A percentile compares a stretch with the other conserved stretches of the same genome.
phyloP scores from a whole-genome alignment of 2,888 invertebrate genomes.

The Trachelus troglodyta region DNA sequence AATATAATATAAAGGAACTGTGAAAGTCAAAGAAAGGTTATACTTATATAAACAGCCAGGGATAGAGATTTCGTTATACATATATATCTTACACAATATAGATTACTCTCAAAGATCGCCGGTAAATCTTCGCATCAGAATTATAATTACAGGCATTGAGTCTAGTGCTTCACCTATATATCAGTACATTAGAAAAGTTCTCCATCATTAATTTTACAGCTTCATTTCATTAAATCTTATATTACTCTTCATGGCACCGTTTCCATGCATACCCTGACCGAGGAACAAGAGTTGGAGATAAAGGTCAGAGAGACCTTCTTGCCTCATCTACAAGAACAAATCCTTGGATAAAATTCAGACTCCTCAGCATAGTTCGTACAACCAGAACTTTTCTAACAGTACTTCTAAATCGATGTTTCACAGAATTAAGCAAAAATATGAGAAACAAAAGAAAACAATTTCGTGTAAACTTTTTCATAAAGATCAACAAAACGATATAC shows the following conservation, averaged over 20 bases:
- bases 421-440: neutral
- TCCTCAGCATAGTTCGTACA: neutral
- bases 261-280: neutral
- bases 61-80: slow-evolving; percentile 5
- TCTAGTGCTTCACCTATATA: neutral
- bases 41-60: slow-evolving; percentile 16
- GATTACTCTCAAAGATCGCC: neutral
- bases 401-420: neutral
- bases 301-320: neutral
- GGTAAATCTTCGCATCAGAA: neutral
- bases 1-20: slow-evolving; percentile 30
- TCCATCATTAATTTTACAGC: neutral
- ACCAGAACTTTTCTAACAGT: neutral
- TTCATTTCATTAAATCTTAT: neutral
- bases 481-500: slow-evolving; percentile 26
- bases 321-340: neutral
- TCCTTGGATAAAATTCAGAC: neutral
- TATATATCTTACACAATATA: slow-evolving; percentile 6
- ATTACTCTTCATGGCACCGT: neutral
- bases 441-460: slow-evolving; percentile 8
- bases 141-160: neutral
- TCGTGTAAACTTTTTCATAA: slow-evolving; percentile 17
- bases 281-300: neutral
- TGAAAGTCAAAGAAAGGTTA: slow-evolving; percentile 27
- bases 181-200: neutral